Percentiles rank a stretch among this genome's conserved stretches.
These are phyloP conservation scores for Macroteleia sp. DNA, from an alignment of 2,888 invertebrate species.

Conservation along the genomic window DNA sequence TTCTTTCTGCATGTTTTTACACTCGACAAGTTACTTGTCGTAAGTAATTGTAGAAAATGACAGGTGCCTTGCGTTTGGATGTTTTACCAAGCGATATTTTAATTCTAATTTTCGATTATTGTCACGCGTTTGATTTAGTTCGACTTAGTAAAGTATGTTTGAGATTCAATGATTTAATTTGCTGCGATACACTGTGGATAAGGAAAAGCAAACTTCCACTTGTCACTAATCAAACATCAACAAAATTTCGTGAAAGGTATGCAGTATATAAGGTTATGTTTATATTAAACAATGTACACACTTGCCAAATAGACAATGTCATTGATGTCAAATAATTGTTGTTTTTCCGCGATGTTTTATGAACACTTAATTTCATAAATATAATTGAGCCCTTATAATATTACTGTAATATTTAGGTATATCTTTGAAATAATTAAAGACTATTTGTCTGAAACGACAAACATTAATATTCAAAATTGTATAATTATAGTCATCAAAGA, in stretches of 20 bases:
- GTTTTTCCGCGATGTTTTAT: too few species aligned
- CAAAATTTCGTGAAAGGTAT: slow-evolving; percentile 76
- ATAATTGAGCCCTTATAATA: too few species aligned
- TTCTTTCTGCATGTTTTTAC: not conserved
- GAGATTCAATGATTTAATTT: slow-evolving; percentile 84
- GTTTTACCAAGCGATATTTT: slow-evolving; percentile 84
- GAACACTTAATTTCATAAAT: too few species aligned
- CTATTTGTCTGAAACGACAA: too few species aligned
- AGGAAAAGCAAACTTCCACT: slow-evolving; percentile 75
- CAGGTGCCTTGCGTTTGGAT: slow-evolving; percentile 74
- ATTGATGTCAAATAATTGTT: too few species aligned
- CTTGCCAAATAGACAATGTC: too few species aligned
- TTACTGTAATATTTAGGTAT: too few species aligned
- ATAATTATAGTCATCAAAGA: too few species aligned
- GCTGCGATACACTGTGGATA: slow-evolving; percentile 81
- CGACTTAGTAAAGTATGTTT: slow-evolving; percentile 84
- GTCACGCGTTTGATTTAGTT: slow-evolving; percentile 84
- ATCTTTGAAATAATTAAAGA: too few species aligned
- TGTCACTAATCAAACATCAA: slow-evolving; percentile 79
- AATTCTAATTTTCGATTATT: slow-evolving; percentile 85
- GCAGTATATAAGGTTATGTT: slow-evolving; percentile 68
- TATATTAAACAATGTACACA: slow-evolving; percentile 15
- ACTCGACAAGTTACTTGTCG: slow-evolving; percentile 3
- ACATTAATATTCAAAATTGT: too few species aligned
- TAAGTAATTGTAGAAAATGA: slow-evolving; percentile 70